Evolutionary conservation across 2,888 invertebrate species (phyloP), one percentile per base, ranked within the genome.

Genomic region (Cephonodes hylas): DNA sequence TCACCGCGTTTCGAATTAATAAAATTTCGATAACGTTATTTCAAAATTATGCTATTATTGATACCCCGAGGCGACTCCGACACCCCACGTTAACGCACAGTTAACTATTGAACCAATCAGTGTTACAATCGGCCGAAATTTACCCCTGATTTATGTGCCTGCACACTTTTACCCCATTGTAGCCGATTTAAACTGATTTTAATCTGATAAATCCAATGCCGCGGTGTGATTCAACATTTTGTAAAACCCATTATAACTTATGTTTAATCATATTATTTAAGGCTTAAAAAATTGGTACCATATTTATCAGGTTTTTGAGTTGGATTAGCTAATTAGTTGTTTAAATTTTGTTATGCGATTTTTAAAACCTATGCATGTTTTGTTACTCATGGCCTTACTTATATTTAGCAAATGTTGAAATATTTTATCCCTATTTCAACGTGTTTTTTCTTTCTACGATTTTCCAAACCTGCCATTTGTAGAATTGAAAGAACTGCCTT

Each of bases 141-240:
- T 81, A 76, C 75, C 66, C 63, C 70, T 85, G 86, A 89, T 89
- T 88, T 87, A 87, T 88, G 80, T 80, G 85, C 85, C 85, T 86
- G 85, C 80, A 78, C 82, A 84, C 81, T 84, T 84, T 74, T 68
- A 66, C 74, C 71, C 66, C 53, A 31, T 31, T 53, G 66, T 66
- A 67, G 59, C 58, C 66, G 62, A 68, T 62, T 65, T 15, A 56
- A 61, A 22, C 57, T 63, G 58, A 64, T 60, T 63, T 7, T 25
- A 63, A 57, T 34, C 59, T 56, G 61, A 31, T 63, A 45, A 62
- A n/a, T 42, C 31, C 42, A 58, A 61, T 61, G 42, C 42, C 38
- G 10, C 18, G 20, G 10, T 22, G 20, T 22, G 34, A 57, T 58
- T 58, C 42, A 53, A 53, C 31, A 18, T 53, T 53, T 20, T 31